Evolutionary conservation across 2,113 vertebrate genomes (phyloP), one percentile per base, ranked within the genome.

Genomic region (Noctilio leporinus): DNA sequence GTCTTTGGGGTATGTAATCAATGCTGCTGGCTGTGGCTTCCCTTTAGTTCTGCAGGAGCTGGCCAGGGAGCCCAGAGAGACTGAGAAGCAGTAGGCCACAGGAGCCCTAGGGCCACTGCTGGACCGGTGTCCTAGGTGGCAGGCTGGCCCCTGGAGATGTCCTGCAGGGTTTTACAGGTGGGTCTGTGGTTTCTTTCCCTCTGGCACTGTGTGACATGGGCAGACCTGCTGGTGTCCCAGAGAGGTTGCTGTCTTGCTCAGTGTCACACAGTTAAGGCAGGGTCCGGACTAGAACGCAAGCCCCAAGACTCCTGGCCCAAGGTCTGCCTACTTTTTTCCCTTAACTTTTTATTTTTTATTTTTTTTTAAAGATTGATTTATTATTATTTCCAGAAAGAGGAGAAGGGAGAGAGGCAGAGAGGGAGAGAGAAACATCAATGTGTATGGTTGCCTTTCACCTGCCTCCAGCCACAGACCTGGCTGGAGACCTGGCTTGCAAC

Each of bases 121-220:
- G 51, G 22, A 62, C 15, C 10, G 1, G 20, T 7, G 4, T 11
- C 45, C 69, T 72, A 10, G 9, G 78, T n/a, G 3, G 38, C 45
- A 69, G 35, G 33, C 17, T 38, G 11, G 35, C 12, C 35, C 26
- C 4, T 1, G 5, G 35, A 7, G 43, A 11, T 8, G 12, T 53
- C 19, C 67, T 57, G 10, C 17, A 2, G 0, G 0, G 24, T 24
- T 35, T 43, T 17, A 28, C 9, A 5, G 70, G n/a, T 30, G 1
- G 20, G 28, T 2, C 51, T 4, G 5, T 1, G 30, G 38, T 33
- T 28, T 30, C 33, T n/a, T 55, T 7, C 55, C 22, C 35, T 75
- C 38, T 1, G 30, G 38, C 10, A 0, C 30, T 4, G 9, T 9
- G 67, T 26, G 53, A n/a, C 47, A 45, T 28, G 33, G 15, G n/a